phyloP scores from a whole-genome alignment of 2,113 vertebrate genomes.

The Sminthopsis crassicaudata region DNA sequence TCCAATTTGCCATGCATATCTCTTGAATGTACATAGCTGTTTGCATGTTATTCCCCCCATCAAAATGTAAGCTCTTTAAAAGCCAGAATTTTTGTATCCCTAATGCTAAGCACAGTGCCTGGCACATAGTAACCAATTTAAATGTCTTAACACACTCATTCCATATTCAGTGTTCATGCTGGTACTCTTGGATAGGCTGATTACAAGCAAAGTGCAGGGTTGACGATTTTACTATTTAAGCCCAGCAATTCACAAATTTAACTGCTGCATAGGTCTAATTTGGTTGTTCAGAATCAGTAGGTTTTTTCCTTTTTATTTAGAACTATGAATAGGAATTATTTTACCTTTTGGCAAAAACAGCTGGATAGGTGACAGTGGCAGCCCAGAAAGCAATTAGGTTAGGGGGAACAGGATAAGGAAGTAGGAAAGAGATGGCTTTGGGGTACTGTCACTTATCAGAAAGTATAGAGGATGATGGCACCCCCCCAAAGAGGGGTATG shows the following conservation, averaged over 20 bases:
- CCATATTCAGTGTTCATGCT: not conserved
- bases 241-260: not conserved
- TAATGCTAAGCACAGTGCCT: not conserved
- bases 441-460: not conserved
- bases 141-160: not conserved
- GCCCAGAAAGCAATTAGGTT: not conserved
- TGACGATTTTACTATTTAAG: not conserved
- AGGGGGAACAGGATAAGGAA: not conserved
- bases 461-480: not conserved
- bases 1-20: not conserved
- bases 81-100: not conserved
- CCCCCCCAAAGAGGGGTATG: not conserved
- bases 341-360: not conserved
- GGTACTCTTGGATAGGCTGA: not conserved
- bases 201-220: not conserved
- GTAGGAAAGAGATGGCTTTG: not conserved
- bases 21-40: not conserved
- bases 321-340: not conserved
- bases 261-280: not conserved
- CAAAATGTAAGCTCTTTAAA: not conserved
- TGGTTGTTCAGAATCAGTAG: not conserved
- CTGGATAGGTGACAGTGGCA: not conserved
- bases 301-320: not conserved
- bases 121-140: not conserved
- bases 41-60: not conserved